phyloP scores from a whole-genome alignment of 2,113 vertebrate genomes.

The Onychostoma macrolepis region DNA sequence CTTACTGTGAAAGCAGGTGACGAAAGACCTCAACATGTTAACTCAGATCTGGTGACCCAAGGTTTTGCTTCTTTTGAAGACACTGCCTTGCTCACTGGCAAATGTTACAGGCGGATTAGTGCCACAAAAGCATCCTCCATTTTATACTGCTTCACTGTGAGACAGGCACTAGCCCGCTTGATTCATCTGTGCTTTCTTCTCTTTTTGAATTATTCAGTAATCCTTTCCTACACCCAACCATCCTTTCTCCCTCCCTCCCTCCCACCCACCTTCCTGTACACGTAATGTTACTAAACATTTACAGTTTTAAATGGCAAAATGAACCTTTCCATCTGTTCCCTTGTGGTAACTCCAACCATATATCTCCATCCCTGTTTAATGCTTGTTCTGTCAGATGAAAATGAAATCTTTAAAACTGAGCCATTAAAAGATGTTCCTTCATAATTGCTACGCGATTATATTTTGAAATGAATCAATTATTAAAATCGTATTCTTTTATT shows the following conservation, averaged over 20 bases:
- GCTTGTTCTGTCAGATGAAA: neutral
- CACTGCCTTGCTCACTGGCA: neutral
- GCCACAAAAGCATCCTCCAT: conserved; percentile 23
- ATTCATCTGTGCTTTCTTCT: conserved; percentile 30
- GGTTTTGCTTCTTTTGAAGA: conserved; percentile 9
- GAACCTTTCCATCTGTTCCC: neutral
- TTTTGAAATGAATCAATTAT: neutral
- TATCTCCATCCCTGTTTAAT: neutral
- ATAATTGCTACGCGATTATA: neutral
- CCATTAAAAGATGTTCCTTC: neutral
- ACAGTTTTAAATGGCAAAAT: conserved; percentile 13
- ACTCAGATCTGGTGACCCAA: neutral
- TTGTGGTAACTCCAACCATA: neutral
- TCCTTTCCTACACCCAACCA: conserved; percentile 13
- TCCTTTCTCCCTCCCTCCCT: neutral
- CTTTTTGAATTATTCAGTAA: conserved; percentile 54
- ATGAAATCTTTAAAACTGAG: neutral
- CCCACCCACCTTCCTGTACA: conserved; percentile 17
- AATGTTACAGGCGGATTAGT: neutral
- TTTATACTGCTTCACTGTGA: conserved; percentile 6
- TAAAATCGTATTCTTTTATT: neutral
- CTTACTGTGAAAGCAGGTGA: neutral
- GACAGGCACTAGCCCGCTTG: conserved; percentile 33
- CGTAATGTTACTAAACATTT: conserved; percentile 36
- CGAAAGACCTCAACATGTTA: neutral